These are phyloP conservation scores for Melipona quadrifasciata DNA, from an alignment of 1,140 invertebrate species.

Conservation along the genomic window DNA sequence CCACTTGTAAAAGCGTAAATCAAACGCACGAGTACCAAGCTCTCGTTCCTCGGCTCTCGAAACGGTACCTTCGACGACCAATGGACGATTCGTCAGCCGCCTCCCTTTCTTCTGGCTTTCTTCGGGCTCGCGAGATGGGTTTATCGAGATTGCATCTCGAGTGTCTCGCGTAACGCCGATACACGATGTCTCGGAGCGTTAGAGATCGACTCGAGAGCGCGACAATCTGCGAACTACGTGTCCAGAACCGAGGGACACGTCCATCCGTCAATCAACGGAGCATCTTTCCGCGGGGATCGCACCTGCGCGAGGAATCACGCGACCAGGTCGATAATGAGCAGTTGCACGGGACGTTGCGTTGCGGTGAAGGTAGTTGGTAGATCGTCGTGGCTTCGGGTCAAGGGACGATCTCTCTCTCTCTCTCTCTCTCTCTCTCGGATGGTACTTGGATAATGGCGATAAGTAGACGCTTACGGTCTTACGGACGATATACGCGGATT, in stretches of 20 bases:
- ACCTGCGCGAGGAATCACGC: constrained; percentile 31
- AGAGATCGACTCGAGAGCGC: no score
- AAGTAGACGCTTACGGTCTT: neutral
- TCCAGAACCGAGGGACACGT: neutral
- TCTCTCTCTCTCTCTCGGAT: neutral
- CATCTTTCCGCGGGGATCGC: neutral
- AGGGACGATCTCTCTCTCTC: neutral
- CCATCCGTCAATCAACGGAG: neutral
- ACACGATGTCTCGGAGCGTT: neutral
- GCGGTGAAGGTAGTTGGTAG: no score
- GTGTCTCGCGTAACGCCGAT: neutral
- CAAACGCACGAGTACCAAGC: constrained; percentile 23
- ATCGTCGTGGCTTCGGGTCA: neutral
- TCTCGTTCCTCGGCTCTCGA: neutral
- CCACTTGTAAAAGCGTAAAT: constrained; percentile 44
- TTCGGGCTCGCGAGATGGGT: no score
- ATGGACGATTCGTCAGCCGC: neutral
- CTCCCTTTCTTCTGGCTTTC: neutral
- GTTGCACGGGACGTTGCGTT: neutral
- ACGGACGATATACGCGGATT: neutral
- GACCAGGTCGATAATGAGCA: constrained; percentile 15
- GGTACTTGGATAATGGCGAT: neutral
- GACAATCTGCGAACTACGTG: neutral
- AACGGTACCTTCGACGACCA: neutral
- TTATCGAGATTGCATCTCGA: neutral